Evolutionary conservation across 1,140 invertebrate genomes (phyloP), one percentile per base, ranked within the genome.

Genomic region (Pseudachorutes palmiensis): DNA sequence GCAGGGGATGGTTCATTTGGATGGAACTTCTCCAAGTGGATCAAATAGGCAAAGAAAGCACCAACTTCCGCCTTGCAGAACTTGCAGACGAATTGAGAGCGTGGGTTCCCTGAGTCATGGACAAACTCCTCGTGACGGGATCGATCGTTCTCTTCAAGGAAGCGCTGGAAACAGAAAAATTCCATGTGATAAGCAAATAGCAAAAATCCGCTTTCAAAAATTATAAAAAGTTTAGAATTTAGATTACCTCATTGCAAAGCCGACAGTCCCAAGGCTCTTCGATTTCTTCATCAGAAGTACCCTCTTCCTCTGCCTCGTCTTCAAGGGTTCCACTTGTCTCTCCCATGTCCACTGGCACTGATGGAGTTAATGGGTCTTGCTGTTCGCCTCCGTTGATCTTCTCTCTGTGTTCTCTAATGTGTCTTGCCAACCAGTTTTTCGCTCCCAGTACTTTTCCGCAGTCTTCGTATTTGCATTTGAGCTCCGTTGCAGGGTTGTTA

Each of bases 321-420:
- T n/a, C n/a, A n/a, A n/a, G n/a, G n/a, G 5, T 9, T 41, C 36
- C 36, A 41, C 5, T 41, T 19, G 19, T 41, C 36, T 19, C 19
- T 5, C 19, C 36, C 36, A 41, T 41, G 36, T 41, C 19, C 36
- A 5, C 5, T 5, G 19, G 36, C 5, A 41, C 19, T n/a, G n/a
- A n/a, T n/a, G n/a, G n/a, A n/a, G n/a, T n/a, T n/a, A n/a, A n/a
- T n/a, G n/a, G n/a, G n/a, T n/a, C n/a, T n/a, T n/a, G n/a, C n/a
- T n/a, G n/a, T n/a, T n/a, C n/a, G n/a, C 36, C 36, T 45, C 19
- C 19, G 36, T 45, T 45, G 51, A 55, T 9, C 24, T 22, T 55
- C 51, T 55, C 24, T 24, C 51, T 12, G 24, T 55, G 51, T 22
- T 55, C 51, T 16, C 51, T 9, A 55, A 55, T 55, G 51, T 55